Evolutionary conservation across 2,888 invertebrate species (phyloP), one percentile per base, ranked within the genome.

Genomic region (Dasysyrphus albostriatus): DNA sequence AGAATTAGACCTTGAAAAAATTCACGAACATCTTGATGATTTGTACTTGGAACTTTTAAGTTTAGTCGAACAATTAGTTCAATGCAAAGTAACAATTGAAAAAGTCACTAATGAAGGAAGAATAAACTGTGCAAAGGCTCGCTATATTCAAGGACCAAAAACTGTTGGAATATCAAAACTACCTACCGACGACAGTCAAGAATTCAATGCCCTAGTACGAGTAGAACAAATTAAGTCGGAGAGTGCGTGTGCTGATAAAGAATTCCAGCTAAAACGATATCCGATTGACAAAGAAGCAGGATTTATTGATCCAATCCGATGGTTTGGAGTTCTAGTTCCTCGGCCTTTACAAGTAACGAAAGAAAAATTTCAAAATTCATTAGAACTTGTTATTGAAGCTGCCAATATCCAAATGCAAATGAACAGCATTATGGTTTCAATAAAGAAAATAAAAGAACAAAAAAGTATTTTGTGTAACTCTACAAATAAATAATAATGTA

Each of bases 291-390:
- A 94, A 90, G 89, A 90, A 3, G 88, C 90, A 1, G 92, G 91
- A 3, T 92, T 91, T 37, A 90, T 93, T 89, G 92, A 98, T 91
- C 97, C 98, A 0, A 91, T 98, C 39, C 95, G 95, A 88, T 98
- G 97, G 97, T 98, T 98, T 93, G 98, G 98, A 12, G 94, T 97
- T 49, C 92, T 98, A 44, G 96, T 97, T 0, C 97, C 98, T 0
- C 95, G 96, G 90, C 95, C 95, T 90, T 93, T 98, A 90, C 95
- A 95, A 89, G 94, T 94, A 88, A 97, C 97, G 0, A 96, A 96
- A 90, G 94, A 93, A 72, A 94, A 95, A 89, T 98, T 97, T 90
- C 95, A 95, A 89, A 95, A 95, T 89, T 94, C 96, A 2, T 90
- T 97, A 8, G 95, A 95, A 80, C 94, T 95, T 91, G 93, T 95